These are phyloP conservation scores for Tenthredo scrophulariae DNA, from an alignment of 2,888 invertebrate species.

Conservation along the genomic window DNA sequence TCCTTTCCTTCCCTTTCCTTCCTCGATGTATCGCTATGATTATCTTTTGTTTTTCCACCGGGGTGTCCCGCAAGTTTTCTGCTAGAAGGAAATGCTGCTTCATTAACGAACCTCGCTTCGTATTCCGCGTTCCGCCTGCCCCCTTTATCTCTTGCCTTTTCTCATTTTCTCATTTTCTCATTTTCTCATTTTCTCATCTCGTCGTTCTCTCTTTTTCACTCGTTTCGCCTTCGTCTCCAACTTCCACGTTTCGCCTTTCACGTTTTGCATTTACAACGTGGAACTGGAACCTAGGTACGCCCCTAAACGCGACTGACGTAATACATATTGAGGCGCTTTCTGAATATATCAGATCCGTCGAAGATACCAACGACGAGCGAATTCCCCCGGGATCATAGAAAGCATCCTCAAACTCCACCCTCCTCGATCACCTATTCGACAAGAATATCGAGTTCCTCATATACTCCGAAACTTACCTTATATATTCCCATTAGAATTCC, in stretches of 20 bases:
- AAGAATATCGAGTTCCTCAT: conserved; percentile 9
- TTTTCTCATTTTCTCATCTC: conserved; percentile 16
- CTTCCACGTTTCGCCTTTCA: conserved; percentile 17
- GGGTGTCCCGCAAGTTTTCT: conserved; percentile 34
- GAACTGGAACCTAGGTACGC: conserved; percentile 25
- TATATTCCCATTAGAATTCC: neutral
- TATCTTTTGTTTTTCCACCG: conserved; percentile 52
- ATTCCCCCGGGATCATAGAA: conserved; percentile 33
- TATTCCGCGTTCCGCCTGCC: conserved; percentile 37
- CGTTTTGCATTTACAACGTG: conserved; percentile 38
- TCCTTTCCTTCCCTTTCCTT: neutral
- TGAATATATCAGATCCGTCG: conserved; percentile 41
- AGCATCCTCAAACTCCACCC: conserved; percentile 34
- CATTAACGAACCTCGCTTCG: conserved; percentile 45
- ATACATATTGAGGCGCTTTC: conserved; percentile 44
- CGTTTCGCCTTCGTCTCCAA: neutral
- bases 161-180: conserved; percentile 9
- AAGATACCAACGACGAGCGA: conserved; percentile 28
- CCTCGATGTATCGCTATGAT: conserved; percentile 49
- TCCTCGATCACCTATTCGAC: conserved; percentile 10
- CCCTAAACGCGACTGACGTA: conserved; percentile 43
- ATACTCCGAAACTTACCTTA: neutral
- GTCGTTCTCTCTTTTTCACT: neutral
- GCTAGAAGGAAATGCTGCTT: conserved; percentile 41
- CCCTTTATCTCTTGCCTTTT: conserved; percentile 14